Percentiles rank a stretch among this genome's conserved stretches.
phyloP scores from a whole-genome alignment of 1,140 invertebrate species.

The Rhyzopertha dominica region DNA sequence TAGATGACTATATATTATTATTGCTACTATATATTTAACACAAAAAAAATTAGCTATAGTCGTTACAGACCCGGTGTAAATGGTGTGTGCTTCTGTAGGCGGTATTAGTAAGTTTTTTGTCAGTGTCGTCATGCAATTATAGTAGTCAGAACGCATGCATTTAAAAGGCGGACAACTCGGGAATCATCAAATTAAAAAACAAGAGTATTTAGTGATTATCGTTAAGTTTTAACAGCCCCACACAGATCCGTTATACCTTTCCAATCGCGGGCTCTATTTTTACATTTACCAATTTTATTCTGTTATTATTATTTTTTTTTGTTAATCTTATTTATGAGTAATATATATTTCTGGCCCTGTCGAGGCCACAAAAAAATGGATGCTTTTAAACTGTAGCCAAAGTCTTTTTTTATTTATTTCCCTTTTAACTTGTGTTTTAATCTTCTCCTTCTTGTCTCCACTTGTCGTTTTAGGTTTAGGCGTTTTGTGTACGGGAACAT shows the following conservation, averaged over 20 bases:
- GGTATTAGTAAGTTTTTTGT: slow-evolving; percentile 28
- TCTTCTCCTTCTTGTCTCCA: slow-evolving; percentile 14
- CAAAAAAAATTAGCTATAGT: slow-evolving; percentile 32
- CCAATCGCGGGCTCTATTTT: slow-evolving; percentile 7
- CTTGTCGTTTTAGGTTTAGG: slow-evolving; percentile 15
- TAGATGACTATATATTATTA: slow-evolving; percentile 11
- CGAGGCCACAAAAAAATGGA: slow-evolving; percentile 23
- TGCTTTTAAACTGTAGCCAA: slow-evolving; percentile 30
- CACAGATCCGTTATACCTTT: neutral
- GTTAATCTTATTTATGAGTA: slow-evolving; percentile 32
- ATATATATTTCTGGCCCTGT: slow-evolving; percentile 30
- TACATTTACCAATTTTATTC: slow-evolving; percentile 19
- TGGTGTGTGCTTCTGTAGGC: slow-evolving; percentile 45
- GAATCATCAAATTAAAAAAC: slow-evolving; percentile 14
- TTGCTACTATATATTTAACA: slow-evolving; percentile 41
- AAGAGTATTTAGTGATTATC: slow-evolving; percentile 9
- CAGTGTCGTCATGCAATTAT: slow-evolving; percentile 32
- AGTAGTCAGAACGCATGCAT: slow-evolving; percentile 22
- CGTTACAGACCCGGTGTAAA: slow-evolving; percentile 42
- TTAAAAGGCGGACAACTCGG: slow-evolving; percentile 12
- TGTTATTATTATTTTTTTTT: slow-evolving; percentile 24
- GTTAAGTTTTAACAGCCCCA: neutral
- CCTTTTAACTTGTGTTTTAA: slow-evolving; percentile 31
- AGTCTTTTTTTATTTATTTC: slow-evolving; percentile 28
- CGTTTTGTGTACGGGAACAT: slow-evolving; percentile 12